Base-by-base conservation (phyloP, 2,797 vertebrate genomes). In the Mus spretus region DNA sequence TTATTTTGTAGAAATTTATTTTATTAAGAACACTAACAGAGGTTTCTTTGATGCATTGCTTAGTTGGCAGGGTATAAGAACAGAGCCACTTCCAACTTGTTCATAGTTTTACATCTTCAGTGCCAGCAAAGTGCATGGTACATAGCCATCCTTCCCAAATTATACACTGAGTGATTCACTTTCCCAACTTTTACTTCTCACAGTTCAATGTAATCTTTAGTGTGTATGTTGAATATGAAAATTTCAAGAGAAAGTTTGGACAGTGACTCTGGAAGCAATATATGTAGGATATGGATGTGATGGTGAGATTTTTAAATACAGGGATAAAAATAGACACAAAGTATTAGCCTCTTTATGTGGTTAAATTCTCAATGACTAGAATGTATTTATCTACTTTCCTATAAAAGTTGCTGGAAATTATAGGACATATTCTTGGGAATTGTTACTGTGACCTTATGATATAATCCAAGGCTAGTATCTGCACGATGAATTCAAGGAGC, bases 391-490 rank as follows among this genome's bases (percentile, higher is more conserved):
- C 6, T 26, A n/a, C 15, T 34, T 84, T 8, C 59, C 24, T 75
- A 78, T 81, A 17, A 79, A 95, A 70, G 22, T 28, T 70, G 74
- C 74, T 81, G 8, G 44, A 89, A 86, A 93, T 86, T 89, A 65
- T 4, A 93, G 53, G 81, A 67, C 37, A 91, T 11, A 44, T 59
- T 57, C 67, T 59, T 57, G 65, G 57, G 17, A 80, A 75, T 34
- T n/a, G 44, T 65, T 50, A 19, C 40, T 74, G 50, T 57, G 65
- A 31, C 47, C 80, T 9, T 14, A 50, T 59, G 20, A 55, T 15
- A 2, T 47, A 84, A 88, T 47, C 34, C 15, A 28, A 92, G 28
- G 15, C 59, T 77, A 6, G 44, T 20, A 78, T 78, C 50, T 80
- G 9, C 3, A 77, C 19, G 4, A 74, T 74, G 37, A 92, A 92